These are phyloP conservation scores for Dryoscopus gambensis DNA, from an alignment of 2,113 vertebrate species.

Conservation along the genomic window DNA sequence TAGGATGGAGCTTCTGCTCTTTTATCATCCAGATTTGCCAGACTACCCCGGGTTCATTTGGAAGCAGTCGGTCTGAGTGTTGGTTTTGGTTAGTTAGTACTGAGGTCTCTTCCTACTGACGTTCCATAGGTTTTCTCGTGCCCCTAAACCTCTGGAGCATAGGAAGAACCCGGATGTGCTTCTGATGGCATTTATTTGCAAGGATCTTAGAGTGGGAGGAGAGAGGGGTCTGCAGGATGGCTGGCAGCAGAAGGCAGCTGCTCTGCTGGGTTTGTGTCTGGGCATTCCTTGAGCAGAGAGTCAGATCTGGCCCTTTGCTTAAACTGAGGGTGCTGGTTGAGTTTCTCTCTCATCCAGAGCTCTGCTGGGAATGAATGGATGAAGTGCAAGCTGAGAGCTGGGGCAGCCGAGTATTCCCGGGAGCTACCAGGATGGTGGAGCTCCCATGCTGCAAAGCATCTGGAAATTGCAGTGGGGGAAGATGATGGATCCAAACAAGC, in stretches of 20 bases:
- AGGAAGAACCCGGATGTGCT: background rate
- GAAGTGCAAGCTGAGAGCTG: background rate
- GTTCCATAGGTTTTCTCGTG: background rate
- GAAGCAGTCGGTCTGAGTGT: background rate
- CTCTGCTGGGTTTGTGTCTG: background rate
- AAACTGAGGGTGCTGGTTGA: background rate
- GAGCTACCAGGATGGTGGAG: background rate
- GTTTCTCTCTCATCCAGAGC: background rate
- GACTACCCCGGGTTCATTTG: background rate
- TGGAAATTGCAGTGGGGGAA: background rate
- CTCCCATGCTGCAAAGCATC: background rate
- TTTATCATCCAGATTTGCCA: background rate
- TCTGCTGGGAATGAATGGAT: background rate
- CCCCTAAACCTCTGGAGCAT: background rate
- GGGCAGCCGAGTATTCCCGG: rapidly evolving
- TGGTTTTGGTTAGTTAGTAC: background rate
- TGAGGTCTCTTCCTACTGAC: background rate
- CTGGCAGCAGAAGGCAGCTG: background rate
- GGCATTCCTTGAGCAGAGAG: background rate
- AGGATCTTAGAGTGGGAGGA: background rate
- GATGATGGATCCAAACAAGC: background rate
- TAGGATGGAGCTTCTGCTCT: background rate
- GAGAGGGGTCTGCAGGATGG: background rate
- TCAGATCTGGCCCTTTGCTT: background rate
- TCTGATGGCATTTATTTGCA: background rate